Base-by-base conservation (phyloP, 1,140 invertebrate genomes). In the Neoseiulus cucumeris region DNA sequence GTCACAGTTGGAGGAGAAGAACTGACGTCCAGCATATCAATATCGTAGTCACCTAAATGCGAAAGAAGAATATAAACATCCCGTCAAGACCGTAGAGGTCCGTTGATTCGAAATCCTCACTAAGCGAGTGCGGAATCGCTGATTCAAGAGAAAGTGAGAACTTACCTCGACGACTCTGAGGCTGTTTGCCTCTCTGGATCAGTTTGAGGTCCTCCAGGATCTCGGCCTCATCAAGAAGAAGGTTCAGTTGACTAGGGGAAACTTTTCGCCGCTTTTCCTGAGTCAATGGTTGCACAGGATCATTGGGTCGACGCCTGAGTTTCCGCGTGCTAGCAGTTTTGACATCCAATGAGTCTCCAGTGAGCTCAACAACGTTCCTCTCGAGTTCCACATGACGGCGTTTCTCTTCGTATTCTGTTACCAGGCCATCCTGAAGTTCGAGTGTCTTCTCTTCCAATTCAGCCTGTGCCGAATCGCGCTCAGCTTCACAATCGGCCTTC, bases 391-490 rank as follows among this genome's bases (percentile, higher is more conserved):
- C 89, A 69, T 85, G 81, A 70, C 86, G 85, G 70, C 85, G 81
- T 71, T 93, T 93, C 68, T 96, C 92, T 74, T 95, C 91, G 74
- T 95, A 85, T 73, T 95, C 91, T 39, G 83, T 81, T 9, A 96
- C 79, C 17, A 98, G 74, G 77, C 85, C 91, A 74, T 95, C 91
- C 72, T 86, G 84, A 12, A 97, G 76, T 73, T 95, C 91, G 69
- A 88, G 81, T 74, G 92, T 92, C 73, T 95, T 94, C 70, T 96
- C 91, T 65, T 96, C 91, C 80, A 91, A 92, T 71, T 96, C 91
- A 75, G 89, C 87, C 0, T 81, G 83, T 1, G 90, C 86, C 29
- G 85, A 83, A 75, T 87, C 87, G 74, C 89, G 89, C 73, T 96
- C 93, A 33, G 83, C 81, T 68, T 86, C 78, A 73, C 87, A 95